Evolutionary conservation across 2,797 vertebrate species (phyloP).

Genomic region (Ctenochaetus hawaiiensis): DNA sequence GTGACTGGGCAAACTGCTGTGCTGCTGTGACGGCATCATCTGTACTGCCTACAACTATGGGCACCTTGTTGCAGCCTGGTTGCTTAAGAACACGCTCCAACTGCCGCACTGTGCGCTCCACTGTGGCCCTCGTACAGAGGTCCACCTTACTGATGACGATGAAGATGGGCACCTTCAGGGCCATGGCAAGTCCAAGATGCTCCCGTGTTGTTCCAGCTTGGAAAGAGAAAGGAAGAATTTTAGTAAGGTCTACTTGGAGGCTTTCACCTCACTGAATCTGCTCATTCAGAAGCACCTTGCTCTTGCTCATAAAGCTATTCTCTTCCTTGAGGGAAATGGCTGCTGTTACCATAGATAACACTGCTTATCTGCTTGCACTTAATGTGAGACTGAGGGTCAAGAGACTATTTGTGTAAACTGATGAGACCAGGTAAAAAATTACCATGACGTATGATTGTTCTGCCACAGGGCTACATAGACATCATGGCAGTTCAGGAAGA

Average conservation of each 20-base stretch:
- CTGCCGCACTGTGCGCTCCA: constrained; percentile 96
- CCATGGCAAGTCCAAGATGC: constrained; percentile 97
- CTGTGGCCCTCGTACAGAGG: constrained; percentile 90
- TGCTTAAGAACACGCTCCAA: constrained; percentile 95
- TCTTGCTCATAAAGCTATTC: not conserved
- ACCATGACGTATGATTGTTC: constrained; percentile 23
- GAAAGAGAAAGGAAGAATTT: not conserved
- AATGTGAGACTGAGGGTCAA: constrained; percentile 7
- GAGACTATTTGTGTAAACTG: constrained; percentile 16
- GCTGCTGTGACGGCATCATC: constrained; percentile 98
- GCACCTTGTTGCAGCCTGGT: constrained; percentile 97
- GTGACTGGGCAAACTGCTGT: constrained; percentile 95
- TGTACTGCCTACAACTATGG: constrained; percentile 90
- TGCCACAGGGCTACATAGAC: not conserved
- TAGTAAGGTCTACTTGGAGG: not conserved
- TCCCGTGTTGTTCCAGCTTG: constrained; percentile 95
- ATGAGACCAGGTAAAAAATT: constrained; percentile 30
- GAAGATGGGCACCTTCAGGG: constrained; percentile 98
- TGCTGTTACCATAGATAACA: constrained; percentile 15
- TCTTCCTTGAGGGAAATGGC: not conserved
- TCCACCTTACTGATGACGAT: constrained; percentile 99
- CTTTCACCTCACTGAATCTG: not conserved
- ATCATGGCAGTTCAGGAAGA: constrained; percentile 3
- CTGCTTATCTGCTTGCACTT: constrained; percentile 24
- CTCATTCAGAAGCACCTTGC: not conserved